phyloP scores from a whole-genome alignment of 2,113 vertebrate species.

The Notarius lentiginosus region DNA sequence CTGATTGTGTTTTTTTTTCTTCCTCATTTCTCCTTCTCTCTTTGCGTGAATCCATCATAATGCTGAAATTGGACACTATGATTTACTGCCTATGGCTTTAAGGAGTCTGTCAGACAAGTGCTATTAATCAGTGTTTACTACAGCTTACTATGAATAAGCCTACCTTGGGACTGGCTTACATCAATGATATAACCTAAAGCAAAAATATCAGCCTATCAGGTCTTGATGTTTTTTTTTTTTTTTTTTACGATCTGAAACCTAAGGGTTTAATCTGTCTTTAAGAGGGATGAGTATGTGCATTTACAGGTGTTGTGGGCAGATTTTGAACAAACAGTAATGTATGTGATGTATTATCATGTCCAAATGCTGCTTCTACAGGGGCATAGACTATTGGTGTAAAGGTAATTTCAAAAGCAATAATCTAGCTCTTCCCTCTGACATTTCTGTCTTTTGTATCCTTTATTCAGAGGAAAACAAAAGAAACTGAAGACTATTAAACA shows the following conservation, averaged over 20 bases:
- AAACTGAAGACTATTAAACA: constrained; percentile 62
- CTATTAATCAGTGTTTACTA: constrained; percentile 11
- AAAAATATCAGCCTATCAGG: constrained; percentile 19
- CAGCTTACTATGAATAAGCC: background rate
- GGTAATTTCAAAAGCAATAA: constrained; percentile 62
- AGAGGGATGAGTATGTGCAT: constrained; percentile 37
- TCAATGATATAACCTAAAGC: constrained; percentile 16
- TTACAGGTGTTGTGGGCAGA: constrained; percentile 34
- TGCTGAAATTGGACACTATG: constrained; percentile 18
- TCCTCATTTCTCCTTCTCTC: background rate
- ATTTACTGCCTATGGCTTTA: background rate
- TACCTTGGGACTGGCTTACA: background rate
- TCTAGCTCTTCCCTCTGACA: constrained; percentile 51
- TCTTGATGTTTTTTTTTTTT: background rate
- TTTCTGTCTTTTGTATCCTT: constrained; percentile 50
- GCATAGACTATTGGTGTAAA: constrained; percentile 50
- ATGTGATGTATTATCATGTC: constrained; percentile 45
- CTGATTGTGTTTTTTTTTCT: constrained; percentile 12
- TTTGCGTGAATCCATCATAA: constrained; percentile 29
- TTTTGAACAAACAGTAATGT: constrained; percentile 33
- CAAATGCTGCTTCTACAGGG: constrained; percentile 29
- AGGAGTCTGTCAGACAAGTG: background rate
- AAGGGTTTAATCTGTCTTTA: constrained; percentile 38
- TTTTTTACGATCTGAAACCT: constrained; percentile 7
- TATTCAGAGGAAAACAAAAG: constrained; percentile 59